Conservation (phyloP, 2,888 invertebrate species). For the Scaptomyza polygonia region DNA sequence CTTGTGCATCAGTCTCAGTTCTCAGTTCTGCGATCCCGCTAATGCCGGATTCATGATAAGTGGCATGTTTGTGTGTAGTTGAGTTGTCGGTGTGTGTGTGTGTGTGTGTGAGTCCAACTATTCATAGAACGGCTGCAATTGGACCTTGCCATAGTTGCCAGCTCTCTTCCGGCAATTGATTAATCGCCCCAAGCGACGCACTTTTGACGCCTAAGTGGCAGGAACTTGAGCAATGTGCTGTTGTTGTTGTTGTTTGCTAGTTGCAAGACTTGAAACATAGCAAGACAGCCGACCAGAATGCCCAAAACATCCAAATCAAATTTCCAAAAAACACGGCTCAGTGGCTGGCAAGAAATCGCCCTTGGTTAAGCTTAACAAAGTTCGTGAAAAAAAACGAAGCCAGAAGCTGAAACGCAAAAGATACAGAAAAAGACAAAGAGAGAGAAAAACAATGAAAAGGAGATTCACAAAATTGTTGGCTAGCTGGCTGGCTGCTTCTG, state of each 20-base stretch:
- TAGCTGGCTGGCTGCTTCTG: slow-evolving; percentile 62
- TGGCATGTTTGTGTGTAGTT: slow-evolving; percentile 40
- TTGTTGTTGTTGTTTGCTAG: slow-evolving; percentile 1
- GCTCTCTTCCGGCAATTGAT: slow-evolving; percentile 78
- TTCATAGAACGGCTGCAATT: slow-evolving; percentile 73
- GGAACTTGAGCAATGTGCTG: slow-evolving; percentile 52
- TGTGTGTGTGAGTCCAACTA: slow-evolving; percentile 44
- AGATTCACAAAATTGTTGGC: slow-evolving; percentile 59
- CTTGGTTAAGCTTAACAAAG: slow-evolving; percentile 22
- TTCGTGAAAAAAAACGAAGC: slow-evolving; percentile 34
- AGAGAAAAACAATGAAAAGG: slow-evolving; percentile 42
- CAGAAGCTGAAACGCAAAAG: slow-evolving; percentile 38
- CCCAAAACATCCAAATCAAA: slow-evolving; percentile 13
- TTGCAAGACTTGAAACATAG: neutral
- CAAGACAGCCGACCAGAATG: slow-evolving; percentile 8
- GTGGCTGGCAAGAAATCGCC: slow-evolving; percentile 28
- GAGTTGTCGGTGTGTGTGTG: neutral
- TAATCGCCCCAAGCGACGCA: slow-evolving; percentile 62
- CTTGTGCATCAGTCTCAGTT: slow-evolving; percentile 25
- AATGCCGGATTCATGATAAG: slow-evolving; percentile 71
- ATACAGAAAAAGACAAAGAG: slow-evolving; percentile 19
- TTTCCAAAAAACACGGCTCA: slow-evolving; percentile 9
- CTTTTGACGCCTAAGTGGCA: slow-evolving; percentile 63
- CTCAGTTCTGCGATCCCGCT: slow-evolving; percentile 44
- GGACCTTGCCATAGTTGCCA: slow-evolving; percentile 71